Conservation (phyloP, 2,797 vertebrate species). For the Cirrhinus mrigala region DNA sequence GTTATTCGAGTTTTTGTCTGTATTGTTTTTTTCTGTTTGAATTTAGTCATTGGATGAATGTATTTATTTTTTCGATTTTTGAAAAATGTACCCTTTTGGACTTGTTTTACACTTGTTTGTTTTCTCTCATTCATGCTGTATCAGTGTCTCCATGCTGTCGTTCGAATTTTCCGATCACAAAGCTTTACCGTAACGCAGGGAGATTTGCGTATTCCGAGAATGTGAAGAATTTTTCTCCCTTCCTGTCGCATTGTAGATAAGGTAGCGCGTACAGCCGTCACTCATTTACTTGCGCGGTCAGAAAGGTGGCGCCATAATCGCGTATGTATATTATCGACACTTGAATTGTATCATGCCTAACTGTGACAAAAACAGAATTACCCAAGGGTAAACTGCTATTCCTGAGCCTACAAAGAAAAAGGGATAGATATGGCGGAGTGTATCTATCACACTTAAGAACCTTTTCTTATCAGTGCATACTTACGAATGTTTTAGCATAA, state of each 20-base stretch:
- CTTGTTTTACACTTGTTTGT: constrained; percentile 67
- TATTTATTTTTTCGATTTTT: constrained; percentile 64
- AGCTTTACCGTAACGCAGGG: constrained; percentile 64
- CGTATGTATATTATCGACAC: constrained; percentile 70
- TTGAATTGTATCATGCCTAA: constrained; percentile 74
- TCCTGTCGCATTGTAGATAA: constrained; percentile 61
- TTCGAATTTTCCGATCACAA: constrained; percentile 66
- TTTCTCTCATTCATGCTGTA: constrained; percentile 65
- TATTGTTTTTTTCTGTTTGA: constrained; percentile 53
- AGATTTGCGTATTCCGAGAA: neutral
- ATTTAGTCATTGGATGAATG: constrained; percentile 69
- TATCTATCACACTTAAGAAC: constrained; percentile 33
- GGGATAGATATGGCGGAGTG: constrained; percentile 19
- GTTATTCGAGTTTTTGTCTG: constrained; percentile 50
- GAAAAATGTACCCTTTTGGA: constrained; percentile 71
- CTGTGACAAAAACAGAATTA: constrained; percentile 64
- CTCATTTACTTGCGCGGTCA: constrained; percentile 64
- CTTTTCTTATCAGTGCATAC: constrained; percentile 41
- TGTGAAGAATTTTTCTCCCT: constrained; percentile 43
- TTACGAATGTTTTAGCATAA: constrained; percentile 42
- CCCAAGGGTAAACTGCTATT: constrained; percentile 66
- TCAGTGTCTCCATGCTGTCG: constrained; percentile 47
- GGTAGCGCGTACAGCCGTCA: constrained; percentile 50
- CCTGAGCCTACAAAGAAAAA: constrained; percentile 65
- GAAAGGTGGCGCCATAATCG: neutral